These are phyloP conservation scores for Crotalus helleri DNA, from an alignment of 2,113 vertebrate species.

Conservation along the genomic window DNA sequence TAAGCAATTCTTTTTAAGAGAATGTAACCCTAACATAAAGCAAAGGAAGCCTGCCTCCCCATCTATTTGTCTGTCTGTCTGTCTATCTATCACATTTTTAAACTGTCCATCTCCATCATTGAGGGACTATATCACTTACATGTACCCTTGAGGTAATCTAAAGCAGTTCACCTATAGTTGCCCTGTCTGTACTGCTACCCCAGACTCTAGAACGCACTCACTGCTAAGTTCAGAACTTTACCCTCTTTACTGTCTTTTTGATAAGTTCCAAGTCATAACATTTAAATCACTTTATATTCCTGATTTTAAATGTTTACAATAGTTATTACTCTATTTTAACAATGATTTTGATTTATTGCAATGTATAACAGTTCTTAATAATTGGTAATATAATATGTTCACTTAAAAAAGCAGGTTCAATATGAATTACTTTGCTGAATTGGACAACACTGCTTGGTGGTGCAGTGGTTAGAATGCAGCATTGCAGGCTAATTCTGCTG, in stretches of 20 bases:
- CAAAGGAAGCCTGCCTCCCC: not conserved
- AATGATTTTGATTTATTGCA: not conserved
- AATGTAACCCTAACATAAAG: not conserved
- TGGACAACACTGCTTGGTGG: not conserved
- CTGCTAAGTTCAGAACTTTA: not conserved
- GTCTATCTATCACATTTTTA: not conserved
- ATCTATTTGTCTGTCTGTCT: too few species aligned
- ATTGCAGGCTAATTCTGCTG: too few species aligned
- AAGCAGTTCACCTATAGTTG: not conserved
- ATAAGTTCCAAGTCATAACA: not conserved
- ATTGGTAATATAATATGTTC: not conserved
- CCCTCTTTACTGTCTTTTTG: not conserved
- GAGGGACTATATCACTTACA: not conserved
- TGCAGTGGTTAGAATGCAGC: too few species aligned
- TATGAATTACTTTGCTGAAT: not conserved
- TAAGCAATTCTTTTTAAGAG: not conserved
- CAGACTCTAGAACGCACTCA: not conserved
- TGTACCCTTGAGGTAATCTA: not conserved
- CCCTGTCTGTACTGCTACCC: not conserved
- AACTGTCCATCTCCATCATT: not conserved
- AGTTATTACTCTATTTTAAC: not conserved
- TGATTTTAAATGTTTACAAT: not conserved
- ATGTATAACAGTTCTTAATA: not conserved
- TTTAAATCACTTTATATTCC: not conserved
- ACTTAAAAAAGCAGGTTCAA: not conserved